Percentiles rank a stretch among this genome's conserved stretches.
Conservation (phyloP, 2,888 invertebrate genomes). For the Rosalia funebris region DNA sequence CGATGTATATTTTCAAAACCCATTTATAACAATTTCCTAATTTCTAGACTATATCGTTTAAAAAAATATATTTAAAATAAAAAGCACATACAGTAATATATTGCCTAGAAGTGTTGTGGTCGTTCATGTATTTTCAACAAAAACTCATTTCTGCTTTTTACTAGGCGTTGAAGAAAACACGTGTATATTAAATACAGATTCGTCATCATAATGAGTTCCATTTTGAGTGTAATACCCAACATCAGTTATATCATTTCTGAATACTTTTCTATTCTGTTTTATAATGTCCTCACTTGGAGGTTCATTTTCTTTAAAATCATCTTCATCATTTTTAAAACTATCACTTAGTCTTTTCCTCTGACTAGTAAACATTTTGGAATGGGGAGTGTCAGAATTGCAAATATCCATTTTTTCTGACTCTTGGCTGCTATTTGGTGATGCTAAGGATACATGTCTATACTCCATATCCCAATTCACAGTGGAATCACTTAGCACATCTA, state of each 20-base stretch:
- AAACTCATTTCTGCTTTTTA: slow-evolving; percentile 41
- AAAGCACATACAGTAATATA: no score
- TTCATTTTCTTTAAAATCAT: slow-evolving; percentile 44
- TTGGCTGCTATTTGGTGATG: slow-evolving; percentile 45
- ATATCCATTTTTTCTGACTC: slow-evolving; percentile 55
- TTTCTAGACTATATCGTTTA: no score
- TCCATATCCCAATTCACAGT: slow-evolving; percentile 62
- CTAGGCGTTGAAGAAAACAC: slow-evolving; percentile 60
- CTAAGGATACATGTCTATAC: slow-evolving; percentile 55
- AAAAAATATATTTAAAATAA: no score
- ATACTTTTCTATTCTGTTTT: slow-evolving; percentile 44
- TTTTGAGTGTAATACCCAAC: slow-evolving; percentile 57
- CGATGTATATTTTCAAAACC: not conserved
- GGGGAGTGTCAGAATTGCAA: slow-evolving; percentile 58
- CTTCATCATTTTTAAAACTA: slow-evolving; percentile 57
- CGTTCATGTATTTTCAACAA: not conserved
- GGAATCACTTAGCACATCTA: slow-evolving; percentile 48
- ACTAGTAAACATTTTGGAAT: slow-evolving; percentile 57
- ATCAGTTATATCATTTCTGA: slow-evolving; percentile 52
- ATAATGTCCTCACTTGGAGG: slow-evolving; percentile 24
- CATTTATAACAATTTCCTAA: not conserved
- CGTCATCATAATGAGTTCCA: slow-evolving; percentile 38
- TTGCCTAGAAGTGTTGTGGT: no score
- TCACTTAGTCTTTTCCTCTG: slow-evolving; percentile 62
- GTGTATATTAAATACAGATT: slow-evolving; percentile 45